phyloP scores from a whole-genome alignment of 2,888 invertebrate genomes.

The Pyrocoelia pectoralis region DNA sequence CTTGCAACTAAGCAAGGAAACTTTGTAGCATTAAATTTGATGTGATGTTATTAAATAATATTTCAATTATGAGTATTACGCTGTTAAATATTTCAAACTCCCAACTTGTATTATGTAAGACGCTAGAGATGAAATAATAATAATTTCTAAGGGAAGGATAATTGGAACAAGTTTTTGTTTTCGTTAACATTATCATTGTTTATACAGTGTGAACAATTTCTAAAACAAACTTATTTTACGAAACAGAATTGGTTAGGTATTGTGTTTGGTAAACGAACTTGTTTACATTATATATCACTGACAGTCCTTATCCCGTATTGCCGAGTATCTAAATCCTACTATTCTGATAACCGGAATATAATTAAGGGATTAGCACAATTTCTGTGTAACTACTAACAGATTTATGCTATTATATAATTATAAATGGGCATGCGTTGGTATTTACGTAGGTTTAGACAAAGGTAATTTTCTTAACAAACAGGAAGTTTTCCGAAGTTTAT shows the following conservation, averaged over 20 bases:
- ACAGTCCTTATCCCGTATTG: constrained; percentile 28
- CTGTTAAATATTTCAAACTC: neutral
- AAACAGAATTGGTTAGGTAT: constrained; percentile 25
- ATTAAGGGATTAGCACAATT: constrained; percentile 29
- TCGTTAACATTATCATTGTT: constrained; percentile 19
- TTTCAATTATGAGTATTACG: constrained; percentile 10
- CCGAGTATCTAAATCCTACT: constrained; percentile 30
- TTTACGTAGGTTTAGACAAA: no score
- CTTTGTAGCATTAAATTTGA: constrained; percentile 20
- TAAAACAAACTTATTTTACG: constrained; percentile 17
- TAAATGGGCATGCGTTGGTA: no score
- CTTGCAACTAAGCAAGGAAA: constrained; percentile 19
- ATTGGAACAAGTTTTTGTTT: constrained; percentile 11
- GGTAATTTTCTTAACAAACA: no score
- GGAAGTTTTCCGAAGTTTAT: no score
- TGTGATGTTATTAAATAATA: constrained; percentile 25
- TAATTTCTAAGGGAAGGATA: no score
- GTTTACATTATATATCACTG: constrained; percentile 28
- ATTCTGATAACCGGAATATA: constrained; percentile 30
- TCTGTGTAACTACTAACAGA: constrained; percentile 27
- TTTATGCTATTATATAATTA: constrained; percentile 2
- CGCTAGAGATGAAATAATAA: no score
- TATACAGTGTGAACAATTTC: constrained; percentile 10
- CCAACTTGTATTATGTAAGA: no score
- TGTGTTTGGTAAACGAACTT: constrained; percentile 15